Evolutionary conservation across 1,140 invertebrate genomes (phyloP).

Genomic region (Hormaphis cornu): DNA sequence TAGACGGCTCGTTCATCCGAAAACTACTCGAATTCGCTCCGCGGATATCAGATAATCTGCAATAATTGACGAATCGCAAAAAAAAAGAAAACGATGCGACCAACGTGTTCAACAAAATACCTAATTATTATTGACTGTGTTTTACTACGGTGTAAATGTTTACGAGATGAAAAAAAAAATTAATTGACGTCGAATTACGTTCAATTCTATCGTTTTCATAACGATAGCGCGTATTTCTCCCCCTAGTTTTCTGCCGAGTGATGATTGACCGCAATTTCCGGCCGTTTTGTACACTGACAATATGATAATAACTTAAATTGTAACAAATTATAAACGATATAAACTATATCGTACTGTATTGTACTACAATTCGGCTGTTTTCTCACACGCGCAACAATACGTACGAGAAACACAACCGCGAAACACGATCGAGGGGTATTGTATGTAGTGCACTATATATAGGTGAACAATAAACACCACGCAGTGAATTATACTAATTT

Average conservation of each 20-base stretch:
- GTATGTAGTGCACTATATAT: no score
- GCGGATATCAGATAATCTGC: no score
- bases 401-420: neutral
- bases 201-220: neutral
- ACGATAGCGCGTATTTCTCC: neutral
- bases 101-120: no score
- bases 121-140: no score
- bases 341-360: neutral
- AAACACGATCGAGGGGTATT: no score
- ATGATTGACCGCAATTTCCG: conserved; percentile 25
- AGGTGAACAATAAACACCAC: no score
- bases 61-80: no score
- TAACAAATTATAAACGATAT: conserved; percentile 9
- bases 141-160: no score
- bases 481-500: no score
- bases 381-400: neutral
- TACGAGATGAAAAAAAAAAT: neutral
- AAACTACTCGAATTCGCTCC: no score
- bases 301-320: conserved; percentile 19
- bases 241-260: neutral
- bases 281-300: neutral
- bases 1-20: no score
- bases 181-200: neutral
- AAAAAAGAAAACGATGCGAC: no score
- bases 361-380: neutral